Evolutionary conservation across 2,113 vertebrate genomes (phyloP), one percentile per base, ranked within the genome.

Genomic region (Orientallactaga bullata): DNA sequence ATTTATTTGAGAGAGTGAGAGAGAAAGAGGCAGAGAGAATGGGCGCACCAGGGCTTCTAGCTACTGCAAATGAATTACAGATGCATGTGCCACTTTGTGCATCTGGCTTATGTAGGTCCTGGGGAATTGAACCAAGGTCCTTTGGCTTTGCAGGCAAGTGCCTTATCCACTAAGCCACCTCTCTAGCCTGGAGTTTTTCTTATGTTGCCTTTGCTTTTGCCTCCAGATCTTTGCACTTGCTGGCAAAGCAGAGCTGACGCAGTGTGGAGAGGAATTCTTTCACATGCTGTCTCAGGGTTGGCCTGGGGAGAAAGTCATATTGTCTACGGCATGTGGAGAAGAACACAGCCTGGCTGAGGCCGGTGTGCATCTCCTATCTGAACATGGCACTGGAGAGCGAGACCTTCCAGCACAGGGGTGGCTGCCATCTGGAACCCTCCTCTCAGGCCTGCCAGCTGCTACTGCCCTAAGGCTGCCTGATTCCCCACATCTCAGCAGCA

Each of bases 401-500:
- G 24, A 73, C 66, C 66, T 68, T 74, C 66, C 3, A 32, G 86
- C 73, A 61, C 10, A 60, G 5, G 37, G 58, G 24, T 24, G 10
- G 12, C 20, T n/a, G 63, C 35, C 4, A 2, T 13, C 17, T 23
- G n/a, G 65, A 37, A 63, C 7, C 61, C 51, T 39, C 65, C 86
- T 82, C 60, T 58, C 51, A 69, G 26, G 47, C 24, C 60, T 23
- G 37, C 35, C 7, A 23, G 37, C 8, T 20, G 13, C 83, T 69
- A 51, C 24, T 39, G 20, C 26, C 74, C 69, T 60, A 51, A 42
- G 18, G 2, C 3, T 39, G 3, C 11, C 63, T 32, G 42, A 63
- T 9, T 76, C 26, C 1, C 39, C 1, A 0, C n/a, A 26, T 39
- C 32, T 17, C 2, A 4, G 3, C 9, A 28, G 3, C 28, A 63